A percentile compares a stretch with the other conserved stretches of the same genome.
Evolutionary conservation across 2,888 invertebrate species (phyloP).

Genomic region (Eupithecia subfuscata): DNA sequence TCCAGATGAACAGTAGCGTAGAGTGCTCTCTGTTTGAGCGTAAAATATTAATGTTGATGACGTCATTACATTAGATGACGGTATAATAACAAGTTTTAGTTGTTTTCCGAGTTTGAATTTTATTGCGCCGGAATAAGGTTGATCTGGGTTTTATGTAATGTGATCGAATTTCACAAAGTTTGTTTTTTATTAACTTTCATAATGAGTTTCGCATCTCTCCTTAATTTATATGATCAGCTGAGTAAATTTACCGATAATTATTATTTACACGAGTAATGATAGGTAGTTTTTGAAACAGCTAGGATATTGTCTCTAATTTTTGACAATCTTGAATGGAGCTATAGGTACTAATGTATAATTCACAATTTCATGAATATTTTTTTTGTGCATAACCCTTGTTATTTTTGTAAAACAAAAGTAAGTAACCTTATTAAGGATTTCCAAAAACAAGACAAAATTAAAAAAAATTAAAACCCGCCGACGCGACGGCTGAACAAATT

Average conservation of each 20-base stretch:
- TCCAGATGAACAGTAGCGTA: conserved; percentile 31
- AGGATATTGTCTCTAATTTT: neutral
- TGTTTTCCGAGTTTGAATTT: conserved; percentile 13
- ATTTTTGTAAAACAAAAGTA: too few relatives aligned
- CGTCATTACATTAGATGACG: conserved; percentile 32
- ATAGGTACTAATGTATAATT: neutral
- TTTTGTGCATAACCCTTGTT: too few relatives aligned
- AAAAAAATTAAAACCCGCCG: too few relatives aligned
- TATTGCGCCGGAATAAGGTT: conserved; percentile 9
- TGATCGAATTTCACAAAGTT: conserved; percentile 11
- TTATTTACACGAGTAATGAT: neutral
- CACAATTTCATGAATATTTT: too few relatives aligned
- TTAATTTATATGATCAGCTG: conserved; percentile 7
- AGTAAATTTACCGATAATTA: neutral
- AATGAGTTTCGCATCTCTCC: conserved; percentile 10
- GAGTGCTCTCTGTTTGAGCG: conserved; percentile 18
- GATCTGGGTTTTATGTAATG: conserved; percentile 8
- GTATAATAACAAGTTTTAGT: conserved; percentile 13
- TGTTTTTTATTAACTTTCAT: conserved; percentile 15
- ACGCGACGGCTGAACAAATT: too few relatives aligned
- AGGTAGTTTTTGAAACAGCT: neutral
- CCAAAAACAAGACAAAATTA: too few relatives aligned
- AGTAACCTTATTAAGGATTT: too few relatives aligned
- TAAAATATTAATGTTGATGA: conserved; percentile 30
- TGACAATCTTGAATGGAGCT: neutral